phyloP scores from a whole-genome alignment of 1,140 invertebrate species.

The Lerema accius region DNA sequence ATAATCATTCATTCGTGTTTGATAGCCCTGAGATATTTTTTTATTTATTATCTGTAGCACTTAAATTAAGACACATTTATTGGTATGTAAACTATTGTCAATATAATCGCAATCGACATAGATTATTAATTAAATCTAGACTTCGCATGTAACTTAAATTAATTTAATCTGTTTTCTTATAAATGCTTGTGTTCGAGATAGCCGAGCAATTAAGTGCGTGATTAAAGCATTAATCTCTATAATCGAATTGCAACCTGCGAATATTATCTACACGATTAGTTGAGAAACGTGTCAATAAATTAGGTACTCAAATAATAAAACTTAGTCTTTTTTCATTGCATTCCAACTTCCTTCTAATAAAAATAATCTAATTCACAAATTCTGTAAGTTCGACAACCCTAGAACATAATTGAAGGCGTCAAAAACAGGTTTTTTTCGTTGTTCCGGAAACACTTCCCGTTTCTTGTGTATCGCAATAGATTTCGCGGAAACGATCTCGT shows the following conservation, averaged over 20 bases:
- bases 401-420: slow-evolving; percentile 44
- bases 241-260: slow-evolving; percentile 2
- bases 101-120: no score
- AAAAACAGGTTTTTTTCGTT: slow-evolving; percentile 68
- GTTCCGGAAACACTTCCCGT: slow-evolving; percentile 79
- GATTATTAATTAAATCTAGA: not conserved
- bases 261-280: not conserved
- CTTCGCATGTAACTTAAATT: no score
- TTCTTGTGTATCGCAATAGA: slow-evolving; percentile 75
- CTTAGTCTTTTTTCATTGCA: no score
- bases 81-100: no score
- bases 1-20: slow-evolving; percentile 18
- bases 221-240: slow-evolving; percentile 24
- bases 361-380: no score
- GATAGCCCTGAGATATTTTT: slow-evolving; percentile 10
- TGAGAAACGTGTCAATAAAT: no score
- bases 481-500: slow-evolving; percentile 71
- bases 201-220: slow-evolving; percentile 16
- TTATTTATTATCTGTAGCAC: slow-evolving; percentile 20
- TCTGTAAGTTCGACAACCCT: slow-evolving; percentile 44
- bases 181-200: not conserved
- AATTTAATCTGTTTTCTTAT: no score
- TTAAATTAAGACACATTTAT: no score
- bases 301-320: no score
- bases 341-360: no score